Conservation (phyloP, 2,113 vertebrate species). For the Camelus bactrianus region DNA sequence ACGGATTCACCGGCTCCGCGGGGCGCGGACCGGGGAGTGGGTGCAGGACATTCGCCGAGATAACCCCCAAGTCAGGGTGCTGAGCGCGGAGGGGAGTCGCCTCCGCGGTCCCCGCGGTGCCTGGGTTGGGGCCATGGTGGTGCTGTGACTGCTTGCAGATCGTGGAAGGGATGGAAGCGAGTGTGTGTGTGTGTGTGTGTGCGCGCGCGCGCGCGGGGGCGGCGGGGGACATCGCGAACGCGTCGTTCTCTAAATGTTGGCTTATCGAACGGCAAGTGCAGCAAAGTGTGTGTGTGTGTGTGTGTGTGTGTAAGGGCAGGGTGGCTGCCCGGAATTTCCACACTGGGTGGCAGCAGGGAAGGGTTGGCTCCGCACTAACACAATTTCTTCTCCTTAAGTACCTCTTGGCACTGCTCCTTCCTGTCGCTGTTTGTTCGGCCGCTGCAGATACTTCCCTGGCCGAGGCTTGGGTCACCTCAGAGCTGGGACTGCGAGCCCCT, state of each 20-base stretch:
- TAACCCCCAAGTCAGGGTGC: background rate
- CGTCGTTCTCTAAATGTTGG: background rate
- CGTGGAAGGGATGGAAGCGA: background rate
- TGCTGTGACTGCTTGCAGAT: background rate
- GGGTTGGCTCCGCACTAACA: conserved; percentile 17
- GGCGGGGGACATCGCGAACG: background rate
- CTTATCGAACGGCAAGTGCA: conserved; percentile 32
- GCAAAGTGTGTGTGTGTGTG: background rate
- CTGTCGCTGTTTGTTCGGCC: background rate
- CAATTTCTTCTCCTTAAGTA: background rate
- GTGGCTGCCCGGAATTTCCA: conserved; percentile 53
- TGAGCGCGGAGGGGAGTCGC: background rate
- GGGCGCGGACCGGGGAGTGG: background rate
- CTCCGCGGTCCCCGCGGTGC: background rate
- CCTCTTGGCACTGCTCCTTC: background rate
- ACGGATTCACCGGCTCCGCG: background rate
- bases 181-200: background rate
- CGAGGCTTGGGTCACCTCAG: conserved; percentile 66
- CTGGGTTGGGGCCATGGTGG: background rate
- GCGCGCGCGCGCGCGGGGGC: background rate
- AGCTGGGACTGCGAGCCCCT: conserved; percentile 58
- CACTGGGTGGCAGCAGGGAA: background rate
- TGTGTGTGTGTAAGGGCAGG: background rate
- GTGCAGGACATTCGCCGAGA: background rate
- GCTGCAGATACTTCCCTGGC: conserved; percentile 79